Conservation (phyloP, 1,140 invertebrate species). For the Oryctes rhinoceros region DNA sequence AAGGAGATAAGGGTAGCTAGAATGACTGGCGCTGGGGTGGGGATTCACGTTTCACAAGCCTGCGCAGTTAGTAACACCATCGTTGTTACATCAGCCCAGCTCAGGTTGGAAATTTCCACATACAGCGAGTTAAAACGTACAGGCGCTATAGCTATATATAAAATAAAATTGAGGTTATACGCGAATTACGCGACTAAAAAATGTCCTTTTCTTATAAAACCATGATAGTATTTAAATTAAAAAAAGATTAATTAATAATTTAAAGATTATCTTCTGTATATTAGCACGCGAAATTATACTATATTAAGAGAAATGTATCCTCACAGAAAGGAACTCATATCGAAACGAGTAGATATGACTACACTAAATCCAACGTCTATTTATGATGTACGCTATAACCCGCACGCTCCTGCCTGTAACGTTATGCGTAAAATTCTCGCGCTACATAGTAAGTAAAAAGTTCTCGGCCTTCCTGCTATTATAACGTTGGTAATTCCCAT, state of each 20-base stretch:
- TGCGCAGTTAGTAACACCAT: slow-evolving; percentile 14
- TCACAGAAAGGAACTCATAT: too few relatives aligned
- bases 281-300: too few relatives aligned
- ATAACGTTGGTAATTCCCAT: slow-evolving; percentile 25
- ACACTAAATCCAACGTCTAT: background rate
- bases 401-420: background rate
- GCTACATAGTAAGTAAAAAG: background rate
- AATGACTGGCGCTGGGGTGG: slow-evolving; percentile 27
- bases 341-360: background rate
- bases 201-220: background rate
- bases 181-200: background rate
- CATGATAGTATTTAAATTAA: background rate
- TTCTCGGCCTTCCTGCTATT: slow-evolving; percentile 19
- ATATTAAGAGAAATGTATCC: too few relatives aligned
- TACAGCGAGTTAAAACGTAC: background rate
- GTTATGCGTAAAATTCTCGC: slow-evolving; percentile 17
- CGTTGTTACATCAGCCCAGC: slow-evolving; percentile 30
- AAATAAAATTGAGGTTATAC: slow-evolving; percentile 36
- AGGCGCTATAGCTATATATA: slow-evolving; percentile 33
- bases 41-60: slow-evolving; percentile 33
- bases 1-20: slow-evolving; percentile 38
- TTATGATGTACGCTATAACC: background rate
- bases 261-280: background rate
- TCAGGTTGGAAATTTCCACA: slow-evolving; percentile 36
- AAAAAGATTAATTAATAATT: background rate